A percentile compares a stretch with the other conserved stretches of the same genome.
Conservation (phyloP, 2,888 invertebrate species). For the Chromoteleia sp. region DNA sequence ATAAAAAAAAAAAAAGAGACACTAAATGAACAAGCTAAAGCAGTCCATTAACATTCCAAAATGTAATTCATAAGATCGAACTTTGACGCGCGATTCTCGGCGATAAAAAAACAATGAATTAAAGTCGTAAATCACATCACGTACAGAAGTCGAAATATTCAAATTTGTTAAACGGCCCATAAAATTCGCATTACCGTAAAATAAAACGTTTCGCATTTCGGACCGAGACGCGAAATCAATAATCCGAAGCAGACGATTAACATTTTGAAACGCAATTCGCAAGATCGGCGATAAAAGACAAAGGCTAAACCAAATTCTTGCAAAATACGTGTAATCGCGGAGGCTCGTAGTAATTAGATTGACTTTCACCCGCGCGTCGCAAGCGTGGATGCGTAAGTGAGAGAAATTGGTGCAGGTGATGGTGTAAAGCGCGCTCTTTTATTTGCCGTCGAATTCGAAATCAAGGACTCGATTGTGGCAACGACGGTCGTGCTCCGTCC, state of each 20-base stretch:
- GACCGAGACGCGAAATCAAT: not conserved
- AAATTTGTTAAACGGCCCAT: not conserved
- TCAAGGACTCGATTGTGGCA: slow-evolving; percentile 64
- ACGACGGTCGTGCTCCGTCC: slow-evolving; percentile 20
- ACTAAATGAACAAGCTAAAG: too few relatives aligned
- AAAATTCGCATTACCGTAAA: slow-evolving; percentile 3
- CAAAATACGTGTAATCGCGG: slow-evolving; percentile 50
- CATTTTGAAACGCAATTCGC: not conserved
- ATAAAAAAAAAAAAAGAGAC: too few relatives aligned
- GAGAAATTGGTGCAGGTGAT: slow-evolving; percentile 67
- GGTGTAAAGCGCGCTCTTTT: slow-evolving; percentile 38
- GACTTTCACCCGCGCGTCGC: slow-evolving; percentile 75
- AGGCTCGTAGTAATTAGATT: slow-evolving; percentile 75
- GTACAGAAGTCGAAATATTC: not conserved
- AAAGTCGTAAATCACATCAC: not conserved
- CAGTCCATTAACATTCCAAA: too few relatives aligned
- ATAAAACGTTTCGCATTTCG: not conserved
- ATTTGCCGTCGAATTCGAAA: slow-evolving; percentile 67
- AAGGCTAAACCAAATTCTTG: slow-evolving; percentile 27
- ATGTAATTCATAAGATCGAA: too few relatives aligned
- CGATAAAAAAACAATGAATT: not conserved
- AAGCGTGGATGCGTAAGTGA: slow-evolving; percentile 68
- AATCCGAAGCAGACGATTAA: slow-evolving; percentile 18
- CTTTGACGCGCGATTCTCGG: too few relatives aligned
- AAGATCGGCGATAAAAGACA: slow-evolving; percentile 13